phyloP scores from a whole-genome alignment of 1,140 invertebrate species.

The Phortica variegata region DNA sequence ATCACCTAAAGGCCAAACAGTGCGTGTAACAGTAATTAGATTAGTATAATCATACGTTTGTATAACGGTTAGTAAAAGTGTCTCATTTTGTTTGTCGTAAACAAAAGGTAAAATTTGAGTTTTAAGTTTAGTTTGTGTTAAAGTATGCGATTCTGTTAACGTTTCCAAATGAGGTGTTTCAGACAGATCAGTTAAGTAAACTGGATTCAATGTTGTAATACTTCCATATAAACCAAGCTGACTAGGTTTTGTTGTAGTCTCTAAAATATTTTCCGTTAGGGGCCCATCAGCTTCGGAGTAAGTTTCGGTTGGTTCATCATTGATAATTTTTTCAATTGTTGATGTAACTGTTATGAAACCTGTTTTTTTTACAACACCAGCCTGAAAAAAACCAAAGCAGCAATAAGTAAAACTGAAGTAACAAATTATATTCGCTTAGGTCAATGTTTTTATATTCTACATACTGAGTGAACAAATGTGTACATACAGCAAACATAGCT shows the following conservation, averaged over 20 bases:
- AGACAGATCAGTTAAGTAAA: slow-evolving; percentile 71
- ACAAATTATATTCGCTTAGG: no score
- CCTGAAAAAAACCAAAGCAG: no score
- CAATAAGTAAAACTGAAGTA: no score
- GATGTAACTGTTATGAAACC: slow-evolving; percentile 82
- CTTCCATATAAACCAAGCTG: slow-evolving; percentile 72
- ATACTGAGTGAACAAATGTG: no score
- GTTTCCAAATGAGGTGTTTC: slow-evolving; percentile 83
- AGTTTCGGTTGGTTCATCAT: slow-evolving; percentile 62
- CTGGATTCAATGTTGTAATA: slow-evolving; percentile 77
- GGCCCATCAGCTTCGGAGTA: slow-evolving; percentile 64
- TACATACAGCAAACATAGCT: no score
- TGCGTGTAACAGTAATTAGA: slow-evolving; percentile 83
- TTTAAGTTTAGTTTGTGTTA: slow-evolving; percentile 81
- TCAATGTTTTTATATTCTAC: no score
- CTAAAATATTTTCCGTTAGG: slow-evolving; percentile 82
- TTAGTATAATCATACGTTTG: slow-evolving; percentile 86
- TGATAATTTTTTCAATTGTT: slow-evolving; percentile 74
- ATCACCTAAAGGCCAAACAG: slow-evolving; percentile 80
- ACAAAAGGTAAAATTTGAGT: slow-evolving; percentile 83
- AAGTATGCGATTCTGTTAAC: slow-evolving; percentile 86
- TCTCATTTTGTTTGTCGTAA: slow-evolving; percentile 66
- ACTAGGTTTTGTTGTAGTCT: slow-evolving; percentile 72
- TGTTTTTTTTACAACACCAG: slow-evolving; percentile 82
- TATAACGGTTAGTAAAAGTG: slow-evolving; percentile 74